These are phyloP conservation scores for Actinostola sp. DNA, from an alignment of 92 coral and sea anemone species.

Conservation along the genomic window DNA sequence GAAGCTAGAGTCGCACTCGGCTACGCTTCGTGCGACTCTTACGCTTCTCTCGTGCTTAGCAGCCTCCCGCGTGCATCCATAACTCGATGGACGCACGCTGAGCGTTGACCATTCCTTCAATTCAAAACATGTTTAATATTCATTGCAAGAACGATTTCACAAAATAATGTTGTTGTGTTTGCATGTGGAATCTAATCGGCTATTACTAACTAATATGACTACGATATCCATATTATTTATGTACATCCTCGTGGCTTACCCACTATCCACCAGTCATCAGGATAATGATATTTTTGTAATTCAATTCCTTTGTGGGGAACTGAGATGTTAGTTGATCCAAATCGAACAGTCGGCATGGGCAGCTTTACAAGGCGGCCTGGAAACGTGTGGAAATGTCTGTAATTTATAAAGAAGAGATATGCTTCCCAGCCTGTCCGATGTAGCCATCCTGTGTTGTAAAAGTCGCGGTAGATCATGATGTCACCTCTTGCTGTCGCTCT, in stretches of 20 bases:
- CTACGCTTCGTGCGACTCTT: no score
- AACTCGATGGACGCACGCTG: no score
- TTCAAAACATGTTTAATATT: no score
- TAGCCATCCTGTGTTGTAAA: slow-evolving; percentile 66
- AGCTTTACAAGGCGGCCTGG: slow-evolving; percentile 59
- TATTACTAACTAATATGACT: no score
- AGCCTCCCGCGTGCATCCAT: no score
- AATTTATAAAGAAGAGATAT: slow-evolving; percentile 72
- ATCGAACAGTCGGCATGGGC: slow-evolving; percentile 60
- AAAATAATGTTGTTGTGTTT: no score
- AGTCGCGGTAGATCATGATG: slow-evolving; percentile 72
- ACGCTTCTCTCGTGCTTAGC: no score
- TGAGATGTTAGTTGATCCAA: slow-evolving; percentile 62
- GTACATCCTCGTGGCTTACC: slow-evolving; percentile 68
- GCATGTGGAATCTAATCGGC: no score
- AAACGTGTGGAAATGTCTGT: slow-evolving; percentile 77
- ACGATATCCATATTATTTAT: no score
- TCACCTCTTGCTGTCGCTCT: slow-evolving; percentile 72
- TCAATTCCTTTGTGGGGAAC: slow-evolving; percentile 73
- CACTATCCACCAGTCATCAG: slow-evolving; percentile 80
- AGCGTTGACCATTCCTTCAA: no score
- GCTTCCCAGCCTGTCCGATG: slow-evolving; percentile 77
- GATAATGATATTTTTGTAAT: slow-evolving; percentile 78
- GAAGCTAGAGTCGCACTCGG: no score
- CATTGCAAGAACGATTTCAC: no score